phyloP scores from a whole-genome alignment of 2,113 vertebrate species.

The Pelusios castaneus region DNA sequence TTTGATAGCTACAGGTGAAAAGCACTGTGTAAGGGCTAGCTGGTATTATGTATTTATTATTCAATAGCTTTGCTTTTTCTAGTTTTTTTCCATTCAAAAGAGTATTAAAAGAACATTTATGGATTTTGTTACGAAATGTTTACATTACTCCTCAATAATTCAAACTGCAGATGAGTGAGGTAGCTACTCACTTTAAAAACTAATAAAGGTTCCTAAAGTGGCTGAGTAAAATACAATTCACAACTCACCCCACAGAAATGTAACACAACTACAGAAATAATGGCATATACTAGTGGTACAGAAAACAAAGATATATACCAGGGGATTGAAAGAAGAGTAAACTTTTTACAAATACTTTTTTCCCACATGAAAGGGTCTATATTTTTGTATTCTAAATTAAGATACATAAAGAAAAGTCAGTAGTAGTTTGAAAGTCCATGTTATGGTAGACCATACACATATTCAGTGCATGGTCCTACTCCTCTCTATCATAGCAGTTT shows the following conservation, averaged over 20 bases:
- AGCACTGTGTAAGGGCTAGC: background rate
- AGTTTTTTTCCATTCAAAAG: background rate
- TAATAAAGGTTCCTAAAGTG: background rate
- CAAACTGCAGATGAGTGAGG: background rate
- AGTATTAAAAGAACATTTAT: background rate
- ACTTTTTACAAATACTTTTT: rapidly evolving
- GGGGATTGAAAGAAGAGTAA: background rate
- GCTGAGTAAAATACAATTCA: background rate
- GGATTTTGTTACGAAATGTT: background rate
- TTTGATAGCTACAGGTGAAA: background rate
- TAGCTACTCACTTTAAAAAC: background rate
- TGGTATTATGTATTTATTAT: background rate
- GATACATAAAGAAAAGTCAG: background rate
- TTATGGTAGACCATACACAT: background rate
- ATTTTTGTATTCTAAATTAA: background rate
- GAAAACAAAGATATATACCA: background rate
- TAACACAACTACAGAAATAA: rapidly evolving
- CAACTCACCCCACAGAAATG: background rate
- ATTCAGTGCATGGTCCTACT: background rate
- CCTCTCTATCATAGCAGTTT: background rate
- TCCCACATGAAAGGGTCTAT: background rate
- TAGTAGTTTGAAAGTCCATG: background rate
- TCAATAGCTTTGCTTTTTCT: background rate
- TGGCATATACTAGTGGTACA: background rate
- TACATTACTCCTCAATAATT: background rate